Base-by-base conservation (phyloP, 37 sponge, comb jelly and placozoan genomes). In the Spongilla lacustris region DNA sequence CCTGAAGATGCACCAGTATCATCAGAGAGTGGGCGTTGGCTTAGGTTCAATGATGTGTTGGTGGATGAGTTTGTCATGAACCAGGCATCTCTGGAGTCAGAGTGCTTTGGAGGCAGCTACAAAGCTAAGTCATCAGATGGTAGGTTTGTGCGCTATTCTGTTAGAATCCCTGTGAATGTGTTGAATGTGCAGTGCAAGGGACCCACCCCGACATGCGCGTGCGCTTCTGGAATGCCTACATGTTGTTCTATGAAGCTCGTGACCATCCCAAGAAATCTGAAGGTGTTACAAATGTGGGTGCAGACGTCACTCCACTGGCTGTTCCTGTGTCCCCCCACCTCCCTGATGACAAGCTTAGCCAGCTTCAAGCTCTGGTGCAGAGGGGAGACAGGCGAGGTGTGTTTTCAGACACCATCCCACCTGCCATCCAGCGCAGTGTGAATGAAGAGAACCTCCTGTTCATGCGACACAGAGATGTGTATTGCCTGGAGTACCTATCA, bases 61-160 rank as follows among this genome's bases (percentile, higher is more conserved):
- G 98, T 98, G 25, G 96, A 96, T 19, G 89, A 94, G 80, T 91
- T 94, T 69, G 75, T 58, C 28, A 87, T 98, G 90, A 77, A 73
- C 26, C 88, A 92, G 27, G 81, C 69, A 50, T 76, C 89, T 21
- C 78, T 98, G 74, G 89, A 91, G 74, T 71, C 87, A 6, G 98
- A 98, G 91, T 98, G 98, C 73, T 98, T 98, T 66, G 98, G 98
- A 34, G 98, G 98, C 66, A 79, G 71, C 21, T 92, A 92, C 89
- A 94, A 96, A 76, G 58, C 85, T 22, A 96, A 92, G 79, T 46
- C 83, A 36, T 79, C 68, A 69, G 94, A 85, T 66, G 31, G 76
- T 74, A 46, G 30, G 79, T 79, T 0, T n/a, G n/a, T n/a, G n/a
- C n/a, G n/a, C 17, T 72, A 33, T 33, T 0, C 14, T 72, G 73